A percentile compares a stretch with the other conserved stretches of the same genome.
phyloP scores from a whole-genome alignment of 2,113 vertebrate species.

The Phalacrocorax carbo region DNA sequence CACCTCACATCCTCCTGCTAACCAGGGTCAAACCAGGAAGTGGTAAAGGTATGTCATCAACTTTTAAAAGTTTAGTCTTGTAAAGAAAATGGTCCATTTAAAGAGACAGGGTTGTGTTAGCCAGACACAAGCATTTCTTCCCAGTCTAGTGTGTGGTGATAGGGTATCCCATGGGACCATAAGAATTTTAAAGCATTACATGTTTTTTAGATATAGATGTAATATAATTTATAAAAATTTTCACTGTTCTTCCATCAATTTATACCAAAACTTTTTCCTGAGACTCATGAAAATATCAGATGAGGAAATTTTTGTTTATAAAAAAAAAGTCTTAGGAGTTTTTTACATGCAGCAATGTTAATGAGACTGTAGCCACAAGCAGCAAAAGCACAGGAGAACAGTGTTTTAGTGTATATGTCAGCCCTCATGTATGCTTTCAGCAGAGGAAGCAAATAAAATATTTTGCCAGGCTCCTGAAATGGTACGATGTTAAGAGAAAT shows the following conservation, averaged over 20 bases:
- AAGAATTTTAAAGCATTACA: neutral
- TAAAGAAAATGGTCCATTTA: neutral
- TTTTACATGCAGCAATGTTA: conserved; percentile 27
- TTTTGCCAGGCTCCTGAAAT: conserved; percentile 29
- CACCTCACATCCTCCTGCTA: neutral
- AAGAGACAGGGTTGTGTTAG: neutral
- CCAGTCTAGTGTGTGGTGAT: neutral
- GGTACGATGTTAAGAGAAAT: neutral
- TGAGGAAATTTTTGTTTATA: neutral
- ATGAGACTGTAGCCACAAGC: conserved; percentile 30
- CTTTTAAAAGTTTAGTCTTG: neutral
- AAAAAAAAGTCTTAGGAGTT: neutral
- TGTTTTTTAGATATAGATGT: neutral
- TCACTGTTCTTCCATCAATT: neutral
- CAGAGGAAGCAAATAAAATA: conserved; percentile 51
- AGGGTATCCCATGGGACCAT: neutral
- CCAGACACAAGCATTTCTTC: neutral
- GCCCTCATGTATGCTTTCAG: neutral
- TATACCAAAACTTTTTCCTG: neutral
- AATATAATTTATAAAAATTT: neutral
- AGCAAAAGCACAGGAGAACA: neutral
- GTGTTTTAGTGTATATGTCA: conserved; percentile 37
- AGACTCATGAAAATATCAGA: neutral
- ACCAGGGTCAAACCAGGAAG: neutral
- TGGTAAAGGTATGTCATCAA: rapidly evolving